Percentiles rank a stretch among this genome's conserved stretches.
Conservation (phyloP, 2,113 vertebrate species). For the Epinephelus lanceolatus region DNA sequence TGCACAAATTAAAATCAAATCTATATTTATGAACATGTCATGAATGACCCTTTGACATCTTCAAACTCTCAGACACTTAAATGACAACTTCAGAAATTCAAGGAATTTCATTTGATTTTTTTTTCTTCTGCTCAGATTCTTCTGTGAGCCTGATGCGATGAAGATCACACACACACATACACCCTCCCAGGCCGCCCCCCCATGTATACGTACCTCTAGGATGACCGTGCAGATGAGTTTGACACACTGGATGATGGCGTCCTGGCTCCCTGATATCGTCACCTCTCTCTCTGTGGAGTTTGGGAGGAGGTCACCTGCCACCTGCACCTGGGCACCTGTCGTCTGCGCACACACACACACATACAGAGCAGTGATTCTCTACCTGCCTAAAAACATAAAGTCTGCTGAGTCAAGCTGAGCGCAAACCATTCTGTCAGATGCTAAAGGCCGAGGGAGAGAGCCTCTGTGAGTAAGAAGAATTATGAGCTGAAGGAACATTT, state of each 20-base stretch:
- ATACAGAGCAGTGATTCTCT: conserved; percentile 14
- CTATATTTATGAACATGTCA: too few relatives aligned
- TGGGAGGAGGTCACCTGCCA: conserved; percentile 95
- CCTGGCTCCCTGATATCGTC: conserved; percentile 93
- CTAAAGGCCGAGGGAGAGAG: background rate
- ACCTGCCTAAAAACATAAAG: background rate
- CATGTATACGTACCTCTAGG: conserved; percentile 88
- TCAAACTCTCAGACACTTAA: too few relatives aligned
- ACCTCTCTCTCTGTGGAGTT: conserved; percentile 97
- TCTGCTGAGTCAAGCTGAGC: background rate
- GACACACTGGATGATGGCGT: conserved; percentile 96
- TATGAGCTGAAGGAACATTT: background rate
- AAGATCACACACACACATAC: background rate
- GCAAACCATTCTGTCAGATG: background rate
- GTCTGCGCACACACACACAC: conserved; percentile 80
- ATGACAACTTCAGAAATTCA: too few relatives aligned
- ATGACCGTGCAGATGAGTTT: conserved; percentile 97
- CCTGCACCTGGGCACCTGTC: conserved; percentile 96
- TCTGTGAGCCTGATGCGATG: too few relatives aligned
- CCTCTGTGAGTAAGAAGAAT: background rate
- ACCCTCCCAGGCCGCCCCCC: too few relatives aligned
- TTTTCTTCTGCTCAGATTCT: too few relatives aligned
- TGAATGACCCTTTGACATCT: too few relatives aligned
- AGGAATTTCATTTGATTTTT: too few relatives aligned
- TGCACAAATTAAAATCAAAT: too few relatives aligned